phyloP scores from a whole-genome alignment of 2,113 vertebrate genomes.

The Neodon shergylaensis region DNA sequence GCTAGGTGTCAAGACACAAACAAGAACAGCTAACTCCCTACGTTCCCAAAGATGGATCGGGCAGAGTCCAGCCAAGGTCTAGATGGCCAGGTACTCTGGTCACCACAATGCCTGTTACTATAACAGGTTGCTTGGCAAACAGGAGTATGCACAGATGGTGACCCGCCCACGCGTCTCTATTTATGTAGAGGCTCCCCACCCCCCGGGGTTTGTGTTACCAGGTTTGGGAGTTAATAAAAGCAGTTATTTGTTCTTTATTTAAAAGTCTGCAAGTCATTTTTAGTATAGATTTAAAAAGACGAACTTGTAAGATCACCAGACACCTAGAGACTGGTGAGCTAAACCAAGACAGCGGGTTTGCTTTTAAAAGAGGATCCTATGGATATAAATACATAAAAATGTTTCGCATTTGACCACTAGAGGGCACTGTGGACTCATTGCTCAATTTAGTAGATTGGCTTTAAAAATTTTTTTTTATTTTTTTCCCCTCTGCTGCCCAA shows the following conservation, averaged over 20 bases:
- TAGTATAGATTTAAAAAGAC: conserved; percentile 77
- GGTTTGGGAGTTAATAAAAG: conserved; percentile 86
- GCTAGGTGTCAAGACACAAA: not conserved
- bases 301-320: conserved; percentile 82
- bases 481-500: not conserved
- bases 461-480: too few relatives aligned
- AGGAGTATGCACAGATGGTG: conserved; percentile 82
- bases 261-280: conserved; percentile 81
- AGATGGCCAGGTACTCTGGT: not conserved
- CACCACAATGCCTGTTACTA: conserved; percentile 51
- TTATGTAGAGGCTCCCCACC: conserved; percentile 84
- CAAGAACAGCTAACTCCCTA: not conserved
- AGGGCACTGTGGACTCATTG: conserved; percentile 82
- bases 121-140: conserved; percentile 78
- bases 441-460: conserved; percentile 34
- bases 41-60: not conserved
- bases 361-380: not conserved
- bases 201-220: conserved; percentile 84
- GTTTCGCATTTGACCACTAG: conserved; percentile 78
- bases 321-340: conserved; percentile 73
- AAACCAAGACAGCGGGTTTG: conserved; percentile 68
- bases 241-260: conserved; percentile 87
- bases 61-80: not conserved
- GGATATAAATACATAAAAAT: not conserved
- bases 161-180: conserved; percentile 84